Base-by-base conservation (phyloP, 1,140 invertebrate species). In the Paracyclopina nana region DNA sequence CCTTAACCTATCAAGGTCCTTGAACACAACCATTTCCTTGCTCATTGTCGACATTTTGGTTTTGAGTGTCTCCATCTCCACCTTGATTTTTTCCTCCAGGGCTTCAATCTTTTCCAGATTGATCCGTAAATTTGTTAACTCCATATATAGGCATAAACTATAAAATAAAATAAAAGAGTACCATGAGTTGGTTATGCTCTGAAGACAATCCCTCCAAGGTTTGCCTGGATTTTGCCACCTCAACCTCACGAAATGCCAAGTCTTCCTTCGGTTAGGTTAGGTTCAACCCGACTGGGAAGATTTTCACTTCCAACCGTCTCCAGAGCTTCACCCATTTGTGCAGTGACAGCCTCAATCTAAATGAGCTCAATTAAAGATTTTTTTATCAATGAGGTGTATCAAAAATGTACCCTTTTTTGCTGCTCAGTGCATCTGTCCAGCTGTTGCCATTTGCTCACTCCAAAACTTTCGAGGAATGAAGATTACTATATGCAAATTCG, bases 391-490 rank as follows among this genome's bases (percentile, higher is more conserved):
- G n/a, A n/a, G n/a, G n/a, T n/a, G n/a, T n/a, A n/a, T n/a, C n/a
- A n/a, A n/a, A n/a, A n/a, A n/a, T n/a, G n/a, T n/a, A n/a, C n/a
- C 9, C 20, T 42, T n/a, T 42, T 42, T 18, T 42, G 11, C 18
- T n/a, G 40, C 18, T 9, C 18, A 8, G 40, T n/a, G 9, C 8
- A 8, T 28, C 24, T 4, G 8, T 38, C 29, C 11, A 38, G 28
- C 28, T 48, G 24, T 48, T 14, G 12, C 12, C 14, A 22, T 28
- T 48, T 73, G 53, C 70, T 76, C 28, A 75, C 68, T 56, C 83
- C 78, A 63, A 79, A 83, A 1, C 71, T 71, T 0, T 69, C 62
- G 61, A 83, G 70, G 60, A n/a, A n/a, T n/a, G n/a, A n/a, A n/a
- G n/a, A n/a, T n/a, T n/a, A n/a, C n/a, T n/a, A n/a, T n/a, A n/a